Base-by-base conservation (phyloP, 2,888 invertebrate species). In the Lutraria lutraria region DNA sequence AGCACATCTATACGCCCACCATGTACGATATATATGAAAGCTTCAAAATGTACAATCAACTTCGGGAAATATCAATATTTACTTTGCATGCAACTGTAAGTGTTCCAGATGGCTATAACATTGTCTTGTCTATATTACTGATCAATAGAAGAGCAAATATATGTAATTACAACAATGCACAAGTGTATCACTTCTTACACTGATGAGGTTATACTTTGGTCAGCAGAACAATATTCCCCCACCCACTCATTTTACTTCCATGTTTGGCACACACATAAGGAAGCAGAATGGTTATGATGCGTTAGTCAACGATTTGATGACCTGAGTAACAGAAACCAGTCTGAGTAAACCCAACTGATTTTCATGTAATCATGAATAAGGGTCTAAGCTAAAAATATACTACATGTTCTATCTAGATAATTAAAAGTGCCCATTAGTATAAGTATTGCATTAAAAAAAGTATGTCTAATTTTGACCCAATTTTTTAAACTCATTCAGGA, bases 61-160 rank as follows among this genome's bases (percentile, higher is more conserved):
- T 12, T 13, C 16, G 76, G 16, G 34, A 76, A 76, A 76, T 76
- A 76, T 76, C 76, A 31, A 76, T 76, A 25, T 76, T 25, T 76
- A 76, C 34, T 34, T 8, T 72, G 31, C 72, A 76, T 34, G 31
- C 29, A 6, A 76, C 19, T 76, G 34, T 19, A 15, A 76, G 25
- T 34, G 29, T 34, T 76, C 29, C 31, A 31, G 76, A 76, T 34
- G 31, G 76, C 34, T 34, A 76, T 76, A 76, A 76, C 31, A 76
- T n/a, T 31, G 31, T 76, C 76, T 76, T 76, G 76, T 76, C 76
- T 31, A 76, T 15, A 76, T 16, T 15, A 76, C 12, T 34, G 76
- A 76, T 76, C 76, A 76, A 76, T 76, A 76, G 16, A 31, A 13
- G 76, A 76, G 76, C 34, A 31, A 76, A 76, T 76, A n/a, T n/a